These are phyloP conservation scores for Gnathonemus echidnorhynchus DNA, from an alignment of 2,113 vertebrate genomes.

Conservation along the genomic window DNA sequence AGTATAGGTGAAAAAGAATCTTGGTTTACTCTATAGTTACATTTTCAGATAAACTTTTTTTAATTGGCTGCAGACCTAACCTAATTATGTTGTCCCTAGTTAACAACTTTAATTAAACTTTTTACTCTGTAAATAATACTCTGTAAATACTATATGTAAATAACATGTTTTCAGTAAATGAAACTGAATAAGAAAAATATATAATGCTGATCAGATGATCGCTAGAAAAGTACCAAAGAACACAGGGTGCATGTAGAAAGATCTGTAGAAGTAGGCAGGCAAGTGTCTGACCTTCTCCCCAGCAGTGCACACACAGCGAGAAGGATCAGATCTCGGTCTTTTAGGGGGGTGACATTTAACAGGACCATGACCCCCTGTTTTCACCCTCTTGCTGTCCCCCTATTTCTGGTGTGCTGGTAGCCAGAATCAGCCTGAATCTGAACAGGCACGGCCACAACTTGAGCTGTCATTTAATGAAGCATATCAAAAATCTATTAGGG, in stretches of 20 bases:
- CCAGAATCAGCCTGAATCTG: neutral
- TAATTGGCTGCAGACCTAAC: neutral
- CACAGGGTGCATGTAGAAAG: neutral
- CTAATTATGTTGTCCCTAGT: neutral
- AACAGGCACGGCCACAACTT: neutral
- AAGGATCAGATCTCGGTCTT: constrained; percentile 61
- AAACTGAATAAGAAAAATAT: neutral
- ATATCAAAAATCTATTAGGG: neutral
- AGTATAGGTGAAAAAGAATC: neutral
- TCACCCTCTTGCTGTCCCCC: constrained; percentile 25
- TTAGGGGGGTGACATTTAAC: constrained; percentile 61
- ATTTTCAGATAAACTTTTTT: neutral
- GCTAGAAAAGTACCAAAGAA: neutral
- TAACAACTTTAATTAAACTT: neutral
- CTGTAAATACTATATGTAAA: neutral
- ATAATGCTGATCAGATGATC: neutral
- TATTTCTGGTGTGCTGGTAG: neutral
- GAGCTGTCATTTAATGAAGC: neutral
- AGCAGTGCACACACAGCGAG: constrained; percentile 30
- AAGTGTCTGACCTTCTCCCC: constrained; percentile 58
- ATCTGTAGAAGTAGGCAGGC: neutral
- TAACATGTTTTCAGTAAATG: neutral
- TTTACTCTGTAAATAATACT: neutral
- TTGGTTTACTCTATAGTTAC: neutral
- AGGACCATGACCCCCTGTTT: constrained; percentile 62